Percentiles rank a stretch among this genome's conserved stretches.
Evolutionary conservation across 1,140 invertebrate species (phyloP).

Genomic region (Dolichoris vasculosae): DNA sequence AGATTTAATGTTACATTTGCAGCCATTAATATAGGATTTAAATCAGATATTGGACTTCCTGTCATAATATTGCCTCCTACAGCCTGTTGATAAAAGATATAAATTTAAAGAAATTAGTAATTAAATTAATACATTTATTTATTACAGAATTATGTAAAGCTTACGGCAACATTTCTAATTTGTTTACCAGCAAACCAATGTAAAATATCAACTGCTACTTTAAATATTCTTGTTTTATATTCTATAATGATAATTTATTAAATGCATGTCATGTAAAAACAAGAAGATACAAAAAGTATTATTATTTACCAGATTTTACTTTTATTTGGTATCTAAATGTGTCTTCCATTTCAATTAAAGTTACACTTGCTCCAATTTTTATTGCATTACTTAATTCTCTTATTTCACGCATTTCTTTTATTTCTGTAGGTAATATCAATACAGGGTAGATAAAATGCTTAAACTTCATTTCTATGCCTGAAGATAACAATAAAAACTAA

Average conservation of each 20-base stretch:
- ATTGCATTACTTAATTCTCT: conserved; percentile 77
- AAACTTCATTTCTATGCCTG: conserved; percentile 90
- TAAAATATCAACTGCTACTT: conserved; percentile 87
- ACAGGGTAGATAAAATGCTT: conserved; percentile 89
- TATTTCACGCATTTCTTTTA: conserved; percentile 82
- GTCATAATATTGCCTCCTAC: conserved; percentile 96
- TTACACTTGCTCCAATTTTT: conserved; percentile 86
- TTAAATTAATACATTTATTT: neutral
- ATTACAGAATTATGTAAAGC: conserved; percentile 52
- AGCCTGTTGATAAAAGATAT: conserved; percentile 71
- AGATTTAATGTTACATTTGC: conserved; percentile 73
- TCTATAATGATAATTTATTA: conserved; percentile 60
- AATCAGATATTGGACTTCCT: conserved; percentile 95
- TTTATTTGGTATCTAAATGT: conserved; percentile 78
- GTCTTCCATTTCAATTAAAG: conserved; percentile 83
- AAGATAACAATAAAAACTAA: neutral
- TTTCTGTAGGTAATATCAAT: conserved; percentile 84
- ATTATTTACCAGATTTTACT: conserved; percentile 72
- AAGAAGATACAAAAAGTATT: neutral
- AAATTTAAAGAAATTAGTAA: neutral
- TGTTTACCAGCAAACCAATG: conserved; percentile 96
- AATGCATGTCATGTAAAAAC: neutral
- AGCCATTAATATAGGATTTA: conserved; percentile 94
- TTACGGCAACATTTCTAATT: conserved; percentile 87
- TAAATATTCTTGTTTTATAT: conserved; percentile 82